Percentiles rank a stretch among this genome's conserved stretches.
Conservation (phyloP, 2,888 invertebrate genomes). For the Parapristionchus giblindavisi region DNA sequence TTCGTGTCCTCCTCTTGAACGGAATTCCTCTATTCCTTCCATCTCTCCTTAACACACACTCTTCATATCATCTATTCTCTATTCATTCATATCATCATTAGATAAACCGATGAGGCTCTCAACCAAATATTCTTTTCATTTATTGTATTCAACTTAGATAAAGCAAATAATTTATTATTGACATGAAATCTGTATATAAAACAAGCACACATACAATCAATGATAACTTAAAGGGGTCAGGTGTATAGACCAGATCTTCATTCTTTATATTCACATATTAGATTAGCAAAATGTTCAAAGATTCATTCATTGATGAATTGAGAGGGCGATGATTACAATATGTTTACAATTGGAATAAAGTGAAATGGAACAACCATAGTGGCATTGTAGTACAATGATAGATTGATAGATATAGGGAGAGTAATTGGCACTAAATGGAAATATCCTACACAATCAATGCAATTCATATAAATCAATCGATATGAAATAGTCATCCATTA, state of each 20-base stretch:
- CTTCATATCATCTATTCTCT: not conserved
- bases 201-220: conserved; percentile 21
- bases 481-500: not conserved
- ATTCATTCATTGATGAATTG: not conserved
- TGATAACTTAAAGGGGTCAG: not conserved
- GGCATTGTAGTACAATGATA: conserved; percentile 9
- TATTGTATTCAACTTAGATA: not conserved
- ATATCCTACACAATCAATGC: not conserved
- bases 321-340: conserved; percentile 19
- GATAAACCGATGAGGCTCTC: not conserved
- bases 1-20: not conserved
- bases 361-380: conserved; percentile 19
- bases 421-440: too few species aligned
- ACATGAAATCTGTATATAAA: conserved; percentile 2
- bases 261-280: conserved; percentile 22
- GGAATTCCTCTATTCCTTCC: conserved; percentile 35
- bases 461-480: not conserved
- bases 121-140: not conserved
- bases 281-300: conserved; percentile 32
- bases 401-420: not conserved
- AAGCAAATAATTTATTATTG: conserved; percentile 35
- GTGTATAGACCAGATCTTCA: conserved; percentile 12
- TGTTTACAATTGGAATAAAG: conserved; percentile 34
- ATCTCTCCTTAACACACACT: not conserved
- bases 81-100: not conserved